phyloP scores from a whole-genome alignment of 2,113 vertebrate species.

The Lophotis ruficrista region DNA sequence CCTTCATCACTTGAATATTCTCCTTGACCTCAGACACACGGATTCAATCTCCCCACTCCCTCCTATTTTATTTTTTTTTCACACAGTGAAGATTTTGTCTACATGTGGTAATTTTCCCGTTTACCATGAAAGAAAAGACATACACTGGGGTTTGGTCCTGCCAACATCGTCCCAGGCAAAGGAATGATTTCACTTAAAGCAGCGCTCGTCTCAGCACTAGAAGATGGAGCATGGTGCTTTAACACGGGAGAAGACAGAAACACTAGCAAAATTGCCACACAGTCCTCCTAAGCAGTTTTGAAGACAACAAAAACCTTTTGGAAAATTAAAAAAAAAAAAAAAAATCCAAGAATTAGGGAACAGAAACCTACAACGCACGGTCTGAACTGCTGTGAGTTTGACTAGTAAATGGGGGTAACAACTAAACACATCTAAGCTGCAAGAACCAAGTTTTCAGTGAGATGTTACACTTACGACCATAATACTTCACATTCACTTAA shows the following conservation, averaged over 20 bases:
- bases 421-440: not conserved
- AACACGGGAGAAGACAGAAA: fast-evolving
- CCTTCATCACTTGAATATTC: not conserved
- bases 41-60: fast-evolving
- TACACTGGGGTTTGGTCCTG: not conserved
- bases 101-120: not conserved
- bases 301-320: not conserved
- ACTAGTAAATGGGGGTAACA: not conserved
- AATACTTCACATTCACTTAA: not conserved
- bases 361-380: not conserved
- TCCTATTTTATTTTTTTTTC: not conserved
- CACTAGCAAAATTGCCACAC: not conserved
- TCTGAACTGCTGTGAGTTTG: not conserved
- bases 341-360: not conserved
- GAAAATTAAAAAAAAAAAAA: not conserved
- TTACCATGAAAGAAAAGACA: not conserved
- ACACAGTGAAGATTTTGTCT: not conserved
- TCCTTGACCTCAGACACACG: not conserved
- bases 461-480: not conserved
- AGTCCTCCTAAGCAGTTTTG: not conserved
- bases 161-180: not conserved
- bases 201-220: not conserved
- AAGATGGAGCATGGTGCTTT: not conserved
- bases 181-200: not conserved
- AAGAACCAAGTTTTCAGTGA: not conserved